A percentile compares a stretch with the other conserved stretches of the same genome.
These are phyloP conservation scores for Pherbina coryleti DNA, from an alignment of 2,888 invertebrate species.

Conservation along the genomic window DNA sequence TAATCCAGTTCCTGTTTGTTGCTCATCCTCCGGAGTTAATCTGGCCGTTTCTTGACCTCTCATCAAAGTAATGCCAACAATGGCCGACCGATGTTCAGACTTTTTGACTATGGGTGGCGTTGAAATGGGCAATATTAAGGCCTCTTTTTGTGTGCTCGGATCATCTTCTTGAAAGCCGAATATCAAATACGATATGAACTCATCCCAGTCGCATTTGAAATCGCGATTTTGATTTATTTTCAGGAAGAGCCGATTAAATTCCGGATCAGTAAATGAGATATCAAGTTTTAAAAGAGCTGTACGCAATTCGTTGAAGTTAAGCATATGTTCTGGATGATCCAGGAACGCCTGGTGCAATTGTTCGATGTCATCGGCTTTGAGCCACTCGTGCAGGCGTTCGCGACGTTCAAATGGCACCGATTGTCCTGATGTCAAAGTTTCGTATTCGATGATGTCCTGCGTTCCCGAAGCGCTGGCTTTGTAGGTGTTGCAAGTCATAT, in stretches of 20 bases:
- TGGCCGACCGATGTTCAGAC: constrained; percentile 79
- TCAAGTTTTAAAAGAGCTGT: constrained; percentile 53
- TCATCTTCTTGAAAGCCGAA: constrained; percentile 80
- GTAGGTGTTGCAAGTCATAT: constrained; percentile 22
- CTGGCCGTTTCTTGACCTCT: constrained; percentile 45
- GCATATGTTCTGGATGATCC: constrained; percentile 48
- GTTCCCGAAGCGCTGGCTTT: constrained; percentile 33
- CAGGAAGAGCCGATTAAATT: constrained; percentile 75
- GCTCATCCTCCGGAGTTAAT: constrained; percentile 55
- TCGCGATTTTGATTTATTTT: constrained; percentile 75
- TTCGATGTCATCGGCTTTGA: constrained; percentile 60
- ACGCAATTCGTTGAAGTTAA: constrained; percentile 58
- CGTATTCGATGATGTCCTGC: constrained; percentile 52
- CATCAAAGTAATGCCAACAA: constrained; percentile 72
- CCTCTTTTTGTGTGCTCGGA: constrained; percentile 74
- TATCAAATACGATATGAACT: constrained; percentile 82
- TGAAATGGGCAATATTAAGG: constrained; percentile 76
- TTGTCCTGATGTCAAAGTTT: constrained; percentile 57
- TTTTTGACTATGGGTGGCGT: constrained; percentile 73
- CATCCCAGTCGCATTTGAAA: constrained; percentile 78
- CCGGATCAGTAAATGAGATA: constrained; percentile 69
- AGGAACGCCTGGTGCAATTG: constrained; percentile 54
- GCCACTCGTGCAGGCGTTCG: constrained; percentile 63
- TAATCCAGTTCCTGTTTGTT: constrained; percentile 66
- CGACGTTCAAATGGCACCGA: constrained; percentile 53